Conservation (phyloP, 2,113 vertebrate genomes). For the Prunella himalayana region DNA sequence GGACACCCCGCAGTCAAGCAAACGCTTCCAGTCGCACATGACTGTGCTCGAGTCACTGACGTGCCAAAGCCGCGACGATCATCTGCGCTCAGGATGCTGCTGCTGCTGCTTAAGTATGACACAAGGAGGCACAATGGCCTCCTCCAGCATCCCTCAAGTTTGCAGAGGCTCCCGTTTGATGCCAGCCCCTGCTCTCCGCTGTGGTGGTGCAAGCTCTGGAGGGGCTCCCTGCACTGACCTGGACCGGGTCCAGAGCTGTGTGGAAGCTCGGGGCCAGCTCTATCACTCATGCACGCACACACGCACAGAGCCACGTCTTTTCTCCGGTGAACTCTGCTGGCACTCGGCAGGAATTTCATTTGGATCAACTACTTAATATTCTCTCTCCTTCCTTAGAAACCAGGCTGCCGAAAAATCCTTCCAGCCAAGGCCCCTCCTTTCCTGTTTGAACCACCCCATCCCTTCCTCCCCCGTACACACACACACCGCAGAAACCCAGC, state of each 20-base stretch:
- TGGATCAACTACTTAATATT: slow-evolving; percentile 62
- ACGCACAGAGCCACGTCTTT: slow-evolving; percentile 24
- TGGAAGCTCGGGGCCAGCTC: background rate
- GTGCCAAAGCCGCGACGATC: background rate
- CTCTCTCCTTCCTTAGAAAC: slow-evolving; percentile 39
- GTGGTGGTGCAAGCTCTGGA: background rate
- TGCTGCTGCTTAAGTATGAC: background rate
- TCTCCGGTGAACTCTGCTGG: slow-evolving; percentile 52
- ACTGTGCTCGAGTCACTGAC: background rate
- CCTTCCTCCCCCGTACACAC: background rate
- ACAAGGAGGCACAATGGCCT: background rate
- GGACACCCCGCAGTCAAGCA: background rate
- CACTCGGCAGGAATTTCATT: slow-evolving; percentile 39
- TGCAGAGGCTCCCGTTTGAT: background rate
- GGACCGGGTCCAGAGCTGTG: background rate
- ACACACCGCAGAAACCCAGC: slow-evolving; percentile 8
- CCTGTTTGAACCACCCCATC: slow-evolving; percentile 37
- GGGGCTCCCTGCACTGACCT: background rate
- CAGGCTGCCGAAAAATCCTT: slow-evolving; percentile 34
- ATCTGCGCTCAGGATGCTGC: background rate
- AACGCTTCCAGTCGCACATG: background rate
- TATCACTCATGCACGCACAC: background rate
- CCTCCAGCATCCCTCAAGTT: background rate
- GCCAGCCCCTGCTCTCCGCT: background rate
- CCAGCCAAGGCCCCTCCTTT: slow-evolving; percentile 46